Evolutionary conservation across 2,888 invertebrate species (phyloP), one percentile per base, ranked within the genome.

Genomic region (Monoplex corrugatus): DNA sequence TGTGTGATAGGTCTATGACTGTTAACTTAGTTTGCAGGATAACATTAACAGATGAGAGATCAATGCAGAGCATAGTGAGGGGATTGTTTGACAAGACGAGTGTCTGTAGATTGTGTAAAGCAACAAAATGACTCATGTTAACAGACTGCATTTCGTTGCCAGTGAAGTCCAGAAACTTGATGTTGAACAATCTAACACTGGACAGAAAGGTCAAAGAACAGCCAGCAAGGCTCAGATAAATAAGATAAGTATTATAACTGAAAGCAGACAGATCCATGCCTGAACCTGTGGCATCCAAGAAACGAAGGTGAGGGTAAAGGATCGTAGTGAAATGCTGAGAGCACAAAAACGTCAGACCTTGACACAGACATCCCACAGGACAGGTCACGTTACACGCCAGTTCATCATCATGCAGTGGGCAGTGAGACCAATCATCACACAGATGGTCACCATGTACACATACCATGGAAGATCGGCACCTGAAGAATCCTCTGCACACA

Each of bases 181-280:
- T 8, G n/a, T 68, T 68, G 0, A 68, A 28, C 28, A 68, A 68
- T 2, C 32, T 16, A 28, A 68, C 6, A 8, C 32, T 32, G 6
- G 68, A 32, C 68, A 68, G 68, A n/a, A 68, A 32, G n/a, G n/a
- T n/a, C 32, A 68, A n/a, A 68, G 68, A 68, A 68, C 68, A 68
- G 23, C 6, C 68, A n/a, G 68, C 68, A 68, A 68, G 68, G 8
- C 28, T 68, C 68, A 68, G 1, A 2, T 68, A 32, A n/a, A 16
- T 23, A 68, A 68, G 68, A 68, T 16, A 68, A 8, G 28, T n/a
- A n/a, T 68, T 28, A 8, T n/a, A 1, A 32, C 8, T n/a, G 2
- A 68, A 28, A 8, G 28, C 68, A 68, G n/a, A 68, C 68, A 68
- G n/a, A 3, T 28, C 32, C 68, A 68, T 68, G 68, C 68, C 68